Evolutionary conservation across 2,888 invertebrate genomes (phyloP).

Genomic region (Andrena dorsata): DNA sequence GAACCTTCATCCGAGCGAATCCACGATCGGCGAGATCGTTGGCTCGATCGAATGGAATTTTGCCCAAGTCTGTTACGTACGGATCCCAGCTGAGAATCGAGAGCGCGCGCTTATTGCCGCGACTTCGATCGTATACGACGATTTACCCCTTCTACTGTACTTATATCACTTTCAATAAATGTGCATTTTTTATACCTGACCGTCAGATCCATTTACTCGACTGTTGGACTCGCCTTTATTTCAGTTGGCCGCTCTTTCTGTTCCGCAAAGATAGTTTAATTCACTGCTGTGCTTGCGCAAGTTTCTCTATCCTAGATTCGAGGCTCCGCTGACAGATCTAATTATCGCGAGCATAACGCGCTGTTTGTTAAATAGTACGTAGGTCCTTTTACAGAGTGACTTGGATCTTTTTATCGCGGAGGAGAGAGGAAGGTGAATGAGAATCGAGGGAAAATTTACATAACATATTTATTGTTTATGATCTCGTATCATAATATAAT

Average conservation of each 20-base stretch:
- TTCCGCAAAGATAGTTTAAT: not conserved
- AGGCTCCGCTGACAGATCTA: no score
- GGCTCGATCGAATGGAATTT: not conserved
- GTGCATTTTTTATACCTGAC: conserved; percentile 71
- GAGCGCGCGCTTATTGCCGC: conserved; percentile 51
- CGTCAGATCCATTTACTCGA: not conserved
- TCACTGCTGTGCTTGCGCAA: no score
- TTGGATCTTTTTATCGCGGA: not conserved
- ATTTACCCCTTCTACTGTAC: conserved; percentile 66
- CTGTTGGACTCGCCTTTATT: not conserved
- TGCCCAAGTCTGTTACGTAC: conserved; percentile 32
- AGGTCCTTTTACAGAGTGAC: no score
- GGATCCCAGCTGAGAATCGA: conserved; percentile 41
- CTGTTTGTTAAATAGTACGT: no score
- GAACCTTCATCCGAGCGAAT: not conserved
- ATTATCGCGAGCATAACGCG: no score
- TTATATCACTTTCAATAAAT: conserved; percentile 73
- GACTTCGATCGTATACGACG: conserved; percentile 53
- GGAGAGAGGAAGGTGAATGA: conserved; percentile 6
- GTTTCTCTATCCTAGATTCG: no score
- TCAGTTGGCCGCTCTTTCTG: not conserved
- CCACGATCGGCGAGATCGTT: not conserved
- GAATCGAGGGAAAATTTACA: conserved; percentile 66
- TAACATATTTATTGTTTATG: conserved; percentile 83
- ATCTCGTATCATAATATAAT: conserved; percentile 82